Conservation (phyloP, 2,113 vertebrate genomes). For the Oenanthe melanoleuca region DNA sequence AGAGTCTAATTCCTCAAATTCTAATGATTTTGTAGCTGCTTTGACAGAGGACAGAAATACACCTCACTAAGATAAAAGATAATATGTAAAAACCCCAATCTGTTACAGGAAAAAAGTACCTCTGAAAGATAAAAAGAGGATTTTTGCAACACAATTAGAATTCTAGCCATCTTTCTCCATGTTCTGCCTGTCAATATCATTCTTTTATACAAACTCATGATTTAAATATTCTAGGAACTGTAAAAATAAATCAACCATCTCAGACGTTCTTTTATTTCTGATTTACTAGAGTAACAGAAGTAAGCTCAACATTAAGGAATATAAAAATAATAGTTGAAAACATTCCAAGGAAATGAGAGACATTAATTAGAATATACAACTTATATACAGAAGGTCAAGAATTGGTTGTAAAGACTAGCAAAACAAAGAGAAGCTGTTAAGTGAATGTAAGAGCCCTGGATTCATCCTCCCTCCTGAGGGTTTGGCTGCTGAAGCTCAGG, state of each 20-base stretch:
- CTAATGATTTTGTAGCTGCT: not conserved
- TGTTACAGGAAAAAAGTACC: not conserved
- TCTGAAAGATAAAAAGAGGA: not conserved
- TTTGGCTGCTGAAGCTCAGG: not conserved
- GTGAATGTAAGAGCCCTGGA: not conserved
- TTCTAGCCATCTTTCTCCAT: not conserved
- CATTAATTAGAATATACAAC: not conserved
- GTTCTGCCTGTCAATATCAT: not conserved
- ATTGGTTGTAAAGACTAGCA: not conserved
- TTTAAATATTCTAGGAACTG: not conserved
- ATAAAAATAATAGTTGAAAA: not conserved
- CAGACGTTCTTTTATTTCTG: not conserved
- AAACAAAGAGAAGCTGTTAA: not conserved
- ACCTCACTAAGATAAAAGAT: not conserved
- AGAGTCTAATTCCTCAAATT: not conserved
- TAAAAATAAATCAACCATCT: not conserved
- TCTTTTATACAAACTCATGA: not conserved
- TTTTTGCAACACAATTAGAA: not conserved
- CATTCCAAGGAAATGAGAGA: not conserved
- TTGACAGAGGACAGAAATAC: not conserved
- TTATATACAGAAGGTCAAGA: not conserved
- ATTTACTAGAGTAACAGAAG: not conserved
- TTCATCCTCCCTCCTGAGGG: fast-evolving
- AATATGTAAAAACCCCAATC: fast-evolving
- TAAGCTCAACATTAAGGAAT: not conserved